Evolutionary conservation across 2,113 vertebrate genomes (phyloP), one percentile per base, ranked within the genome.

Genomic region (Serinus canaria): DNA sequence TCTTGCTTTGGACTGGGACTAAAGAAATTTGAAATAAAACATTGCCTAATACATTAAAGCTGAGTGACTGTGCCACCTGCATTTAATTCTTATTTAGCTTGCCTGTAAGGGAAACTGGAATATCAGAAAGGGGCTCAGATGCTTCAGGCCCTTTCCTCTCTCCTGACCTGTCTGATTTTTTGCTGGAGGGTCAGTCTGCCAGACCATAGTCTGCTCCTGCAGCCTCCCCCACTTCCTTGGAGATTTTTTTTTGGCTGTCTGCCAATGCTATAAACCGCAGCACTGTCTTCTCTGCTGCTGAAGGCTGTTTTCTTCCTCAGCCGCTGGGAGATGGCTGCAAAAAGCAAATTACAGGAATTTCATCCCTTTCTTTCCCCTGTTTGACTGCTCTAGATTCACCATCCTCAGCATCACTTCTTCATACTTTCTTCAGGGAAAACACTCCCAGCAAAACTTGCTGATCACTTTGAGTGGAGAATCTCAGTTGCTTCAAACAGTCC

Each of bases 321-420:
- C 85, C 1, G 0, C 59, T 87, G 91, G 70, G 86, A 90, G 69
- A 77, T 66, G 80, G 86, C 88, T 92, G 87, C 82, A 95, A 95
- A 70, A 93, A 59, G 91, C 84, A 94, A 95, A 86, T n/a, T 69
- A 86, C 74, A 76, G 86, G 86, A 96, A 87, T 95, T 92, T 93
- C 58, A 76, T 92, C 77, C 77, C 70, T 88, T 80, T 84, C 79
- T 87, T 90, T 92, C 82, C 58, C 73, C 37, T 93, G 53, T 64
- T 80, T 84, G 49, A 81, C 56, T 93, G 85, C 82, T 95, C 68
- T 59, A 91, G 63, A 86, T 90, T 74, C 60, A 64, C 82, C 43
- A 82, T 37, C 49, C 49, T 90, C 83, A 79, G 58, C 49, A 87
- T 53, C 56, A 58, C 39, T 72, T 85, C 77, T 79, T 90, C 55